Conservation (phyloP, 2,113 vertebrate species). For the Genyomyrus donnyi region DNA sequence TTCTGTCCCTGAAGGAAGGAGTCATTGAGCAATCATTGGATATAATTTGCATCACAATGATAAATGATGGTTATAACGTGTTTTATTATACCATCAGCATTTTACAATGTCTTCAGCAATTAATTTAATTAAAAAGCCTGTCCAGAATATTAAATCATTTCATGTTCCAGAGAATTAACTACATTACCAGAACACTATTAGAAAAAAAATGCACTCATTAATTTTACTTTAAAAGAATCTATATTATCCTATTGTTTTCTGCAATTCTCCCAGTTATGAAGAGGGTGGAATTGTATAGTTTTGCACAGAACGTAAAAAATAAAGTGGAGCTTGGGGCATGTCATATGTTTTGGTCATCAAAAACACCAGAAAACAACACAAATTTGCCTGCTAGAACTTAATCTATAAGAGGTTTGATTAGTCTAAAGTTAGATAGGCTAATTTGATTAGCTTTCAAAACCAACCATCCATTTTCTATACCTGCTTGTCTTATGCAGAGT, state of each 20-base stretch:
- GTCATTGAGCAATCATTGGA: slow-evolving; percentile 57
- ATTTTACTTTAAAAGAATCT: slow-evolving; percentile 20
- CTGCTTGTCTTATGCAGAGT: neutral
- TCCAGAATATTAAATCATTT: slow-evolving; percentile 58
- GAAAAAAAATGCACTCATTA: slow-evolving; percentile 29
- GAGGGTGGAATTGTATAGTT: neutral
- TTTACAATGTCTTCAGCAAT: slow-evolving; percentile 62
- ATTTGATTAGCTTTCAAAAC: neutral
- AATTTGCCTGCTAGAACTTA: neutral
- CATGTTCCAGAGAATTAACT: slow-evolving; percentile 52
- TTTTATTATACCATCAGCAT: slow-evolving; percentile 62
- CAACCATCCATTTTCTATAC: neutral
- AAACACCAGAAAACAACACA: neutral
- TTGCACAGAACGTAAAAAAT: neutral
- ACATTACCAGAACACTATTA: slow-evolving; percentile 37
- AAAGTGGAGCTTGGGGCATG: neutral
- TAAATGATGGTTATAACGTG: slow-evolving; percentile 60
- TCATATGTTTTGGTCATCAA: neutral
- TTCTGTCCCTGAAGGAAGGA: slow-evolving; percentile 55
- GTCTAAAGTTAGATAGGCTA: neutral
- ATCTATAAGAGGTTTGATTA: neutral
- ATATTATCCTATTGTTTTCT: neutral
- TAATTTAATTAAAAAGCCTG: slow-evolving; percentile 65
- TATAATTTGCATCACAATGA: slow-evolving; percentile 61
- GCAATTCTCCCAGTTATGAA: neutral